Evolutionary conservation across 2,888 invertebrate genomes (phyloP).

Genomic region (Agriopis aurantiaria): DNA sequence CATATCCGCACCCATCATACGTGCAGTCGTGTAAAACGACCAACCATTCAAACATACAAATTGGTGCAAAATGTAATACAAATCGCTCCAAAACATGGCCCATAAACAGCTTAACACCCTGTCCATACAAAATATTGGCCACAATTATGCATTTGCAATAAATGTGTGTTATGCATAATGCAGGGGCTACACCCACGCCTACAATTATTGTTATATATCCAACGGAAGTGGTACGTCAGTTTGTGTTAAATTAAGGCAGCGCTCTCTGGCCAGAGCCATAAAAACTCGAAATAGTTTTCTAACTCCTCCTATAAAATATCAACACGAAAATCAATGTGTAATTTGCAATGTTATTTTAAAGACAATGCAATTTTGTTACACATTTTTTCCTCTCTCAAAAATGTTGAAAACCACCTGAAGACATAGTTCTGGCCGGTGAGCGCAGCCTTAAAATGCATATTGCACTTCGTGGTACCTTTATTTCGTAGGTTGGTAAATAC

Average conservation of each 20-base stretch:
- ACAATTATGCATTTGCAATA: slow-evolving; percentile 14
- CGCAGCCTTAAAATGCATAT: too few relatives aligned
- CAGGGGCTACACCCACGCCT: slow-evolving; percentile 17
- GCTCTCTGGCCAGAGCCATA: too few relatives aligned
- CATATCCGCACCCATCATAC: background rate
- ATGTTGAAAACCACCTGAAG: too few relatives aligned
- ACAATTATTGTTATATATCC: slow-evolving; percentile 7
- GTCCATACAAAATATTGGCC: slow-evolving; percentile 21
- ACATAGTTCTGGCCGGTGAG: too few relatives aligned
- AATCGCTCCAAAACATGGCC: background rate
- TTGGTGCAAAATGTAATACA: slow-evolving; percentile 11
- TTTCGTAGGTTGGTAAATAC: too few relatives aligned
- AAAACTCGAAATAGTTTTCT: too few relatives aligned
- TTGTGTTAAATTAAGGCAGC: background rate
- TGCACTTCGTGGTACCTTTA: too few relatives aligned
- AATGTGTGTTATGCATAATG: slow-evolving; percentile 7
- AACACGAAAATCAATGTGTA: too few relatives aligned
- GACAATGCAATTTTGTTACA: too few relatives aligned
- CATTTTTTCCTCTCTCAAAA: too few relatives aligned
- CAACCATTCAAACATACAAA: slow-evolving; percentile 14
- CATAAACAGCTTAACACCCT: slow-evolving; percentile 29
- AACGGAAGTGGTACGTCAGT: slow-evolving; percentile 10
- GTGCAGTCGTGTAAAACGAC: slow-evolving; percentile 6
- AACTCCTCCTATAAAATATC: too few relatives aligned
- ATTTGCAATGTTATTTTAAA: too few relatives aligned